Percentiles rank a stretch among this genome's conserved stretches.
Evolutionary conservation across 2,797 vertebrate genomes (phyloP).

Genomic region (Gymnopithys bicolor): DNA sequence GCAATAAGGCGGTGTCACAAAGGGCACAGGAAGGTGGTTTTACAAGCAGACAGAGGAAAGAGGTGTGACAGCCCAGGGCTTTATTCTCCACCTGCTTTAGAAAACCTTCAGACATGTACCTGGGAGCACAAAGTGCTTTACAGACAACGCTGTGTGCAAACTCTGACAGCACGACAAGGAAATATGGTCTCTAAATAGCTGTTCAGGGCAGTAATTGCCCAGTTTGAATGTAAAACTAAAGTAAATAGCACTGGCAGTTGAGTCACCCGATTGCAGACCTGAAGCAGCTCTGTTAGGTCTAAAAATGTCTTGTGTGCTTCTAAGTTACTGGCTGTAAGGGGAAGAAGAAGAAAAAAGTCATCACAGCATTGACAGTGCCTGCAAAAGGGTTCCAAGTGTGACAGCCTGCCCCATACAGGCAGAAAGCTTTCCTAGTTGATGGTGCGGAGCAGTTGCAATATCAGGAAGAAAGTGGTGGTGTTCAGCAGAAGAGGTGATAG

Average conservation of each 20-base stretch:
- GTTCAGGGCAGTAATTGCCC: neutral
- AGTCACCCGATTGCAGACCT: neutral
- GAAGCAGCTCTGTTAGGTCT: neutral
- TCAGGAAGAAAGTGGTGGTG: neutral
- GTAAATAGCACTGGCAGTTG: constrained; percentile 31
- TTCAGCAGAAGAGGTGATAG: neutral
- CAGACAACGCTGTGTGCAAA: accelerated
- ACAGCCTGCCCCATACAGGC: neutral
- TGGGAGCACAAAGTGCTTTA: neutral
- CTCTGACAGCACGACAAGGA: neutral
- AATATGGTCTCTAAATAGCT: neutral
- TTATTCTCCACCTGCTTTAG: neutral
- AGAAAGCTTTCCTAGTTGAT: neutral
- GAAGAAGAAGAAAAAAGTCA: neutral
- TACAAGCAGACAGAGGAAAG: neutral
- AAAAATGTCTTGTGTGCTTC: neutral
- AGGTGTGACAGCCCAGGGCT: neutral
- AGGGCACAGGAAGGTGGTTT: neutral
- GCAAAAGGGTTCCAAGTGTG: accelerated
- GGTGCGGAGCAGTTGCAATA: neutral
- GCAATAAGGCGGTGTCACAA: accelerated
- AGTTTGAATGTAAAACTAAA: neutral
- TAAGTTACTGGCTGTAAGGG: neutral
- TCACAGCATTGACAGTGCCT: neutral
- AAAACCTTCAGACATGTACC: neutral